Percentiles rank a stretch among this genome's conserved stretches.
Evolutionary conservation across 2,888 invertebrate species (phyloP).

Genomic region (Coelogynopora nodosa): DNA sequence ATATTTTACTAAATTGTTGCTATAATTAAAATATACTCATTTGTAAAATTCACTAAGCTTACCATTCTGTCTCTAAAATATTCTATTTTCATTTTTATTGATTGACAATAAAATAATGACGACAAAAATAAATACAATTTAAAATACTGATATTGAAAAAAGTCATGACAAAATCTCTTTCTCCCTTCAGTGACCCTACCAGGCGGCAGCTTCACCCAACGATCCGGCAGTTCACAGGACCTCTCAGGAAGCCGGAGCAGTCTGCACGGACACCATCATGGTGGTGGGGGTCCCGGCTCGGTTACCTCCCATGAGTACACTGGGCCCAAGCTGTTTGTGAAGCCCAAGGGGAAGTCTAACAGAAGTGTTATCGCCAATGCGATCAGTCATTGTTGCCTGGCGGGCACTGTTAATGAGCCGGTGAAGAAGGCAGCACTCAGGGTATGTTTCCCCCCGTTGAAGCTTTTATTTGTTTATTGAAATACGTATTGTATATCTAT

Average conservation of each 20-base stretch:
- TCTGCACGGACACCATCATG: neutral
- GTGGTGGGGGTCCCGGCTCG: neutral
- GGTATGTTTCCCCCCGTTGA: neutral
- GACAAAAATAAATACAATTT: too few species aligned
- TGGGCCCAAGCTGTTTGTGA: constrained; percentile 91
- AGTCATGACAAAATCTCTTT: too few species aligned
- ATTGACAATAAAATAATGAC: too few species aligned
- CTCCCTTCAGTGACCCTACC: neutral
- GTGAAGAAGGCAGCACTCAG: constrained; percentile 73
- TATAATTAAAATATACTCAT: neutral
- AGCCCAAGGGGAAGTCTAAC: constrained; percentile 94
- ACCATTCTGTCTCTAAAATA: neutral
- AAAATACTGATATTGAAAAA: too few species aligned
- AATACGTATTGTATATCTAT: neutral
- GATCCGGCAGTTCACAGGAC: neutral
- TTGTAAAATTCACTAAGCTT: neutral
- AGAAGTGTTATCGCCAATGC: constrained; percentile 93
- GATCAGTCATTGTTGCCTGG: constrained; percentile 95
- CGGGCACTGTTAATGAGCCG: constrained; percentile 90
- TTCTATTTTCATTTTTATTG: neutral
- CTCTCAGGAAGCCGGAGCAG: neutral
- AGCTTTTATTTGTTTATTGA: neutral
- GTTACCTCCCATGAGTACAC: neutral
- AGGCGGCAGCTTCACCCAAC: neutral
- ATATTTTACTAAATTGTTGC: too few species aligned